Evolutionary conservation across 2,888 invertebrate species (phyloP), one percentile per base, ranked within the genome.

Genomic region (Pocota personata): DNA sequence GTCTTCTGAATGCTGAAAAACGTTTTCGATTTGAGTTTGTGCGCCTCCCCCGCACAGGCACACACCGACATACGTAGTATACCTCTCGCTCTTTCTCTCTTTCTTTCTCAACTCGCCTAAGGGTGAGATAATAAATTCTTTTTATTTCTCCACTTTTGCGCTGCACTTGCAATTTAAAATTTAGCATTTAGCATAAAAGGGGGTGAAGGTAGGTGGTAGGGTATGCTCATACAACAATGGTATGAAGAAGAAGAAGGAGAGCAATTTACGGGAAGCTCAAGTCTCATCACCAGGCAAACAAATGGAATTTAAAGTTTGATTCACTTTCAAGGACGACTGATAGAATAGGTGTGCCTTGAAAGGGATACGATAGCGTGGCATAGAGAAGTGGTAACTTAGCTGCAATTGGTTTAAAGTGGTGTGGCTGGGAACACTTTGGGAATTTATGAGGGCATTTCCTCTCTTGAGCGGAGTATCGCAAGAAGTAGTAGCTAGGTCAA

Each of bases 241-340:
- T 2, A 24, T 24, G 24, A 12, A 30, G 32, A 7, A 6, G 58
- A 21, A 10, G 52, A 5, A 35, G 24, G 12, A 30, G 40, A n/a
- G 30, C 58, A 64, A 82, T 76, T 55, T 77, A 82, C 76, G 57
- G 69, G 40, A 76, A 82, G 57, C 76, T 82, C 69, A 71, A 82
- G 82, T 76, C 71, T 82, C 82, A 82, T 82, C 80, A 82, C 71
- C 76, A 76, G 64, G 57, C 71, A 82, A 76, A 82, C 76, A 76
- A 82, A 82, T 76, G 76, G 76, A 82, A 82, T 76, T 82, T 82
- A 71, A 76, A 76, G 82, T 82, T 82, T 82, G 82, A 76, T 76
- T 82, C 64, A 57, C 62, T 57, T 19, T 32, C 76, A 76, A 82
- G 71, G 76, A 82, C 82, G 82, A 76, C 66, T 71, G 76, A 50